Conservation (phyloP, 1,140 invertebrate genomes). For the Drosophila parvula region DNA sequence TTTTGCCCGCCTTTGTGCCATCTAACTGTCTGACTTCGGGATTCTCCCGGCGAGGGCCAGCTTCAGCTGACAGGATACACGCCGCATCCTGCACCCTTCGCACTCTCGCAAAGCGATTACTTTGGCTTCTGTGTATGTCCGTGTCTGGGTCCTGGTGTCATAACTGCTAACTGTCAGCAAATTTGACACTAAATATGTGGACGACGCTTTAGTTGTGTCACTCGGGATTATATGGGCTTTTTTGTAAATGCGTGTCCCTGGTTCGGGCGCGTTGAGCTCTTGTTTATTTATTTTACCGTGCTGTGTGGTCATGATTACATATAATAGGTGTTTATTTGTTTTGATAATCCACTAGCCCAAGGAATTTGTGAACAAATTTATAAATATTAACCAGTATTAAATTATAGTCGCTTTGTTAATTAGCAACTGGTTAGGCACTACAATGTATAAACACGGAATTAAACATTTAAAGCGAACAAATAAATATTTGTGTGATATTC, state of each 20-base stretch:
- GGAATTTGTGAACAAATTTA: not conserved
- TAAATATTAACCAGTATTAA: not conserved
- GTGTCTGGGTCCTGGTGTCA: slow-evolving; percentile 52
- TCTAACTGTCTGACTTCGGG: slow-evolving; percentile 53
- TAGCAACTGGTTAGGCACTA: not conserved
- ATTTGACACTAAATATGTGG: slow-evolving; percentile 74
- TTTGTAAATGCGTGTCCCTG: slow-evolving; percentile 24
- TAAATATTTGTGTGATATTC: not conserved
- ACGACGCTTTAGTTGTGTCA: slow-evolving; percentile 63
- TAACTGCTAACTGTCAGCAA: slow-evolving; percentile 72
- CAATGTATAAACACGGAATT: not conserved
- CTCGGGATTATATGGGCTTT: slow-evolving; percentile 52
- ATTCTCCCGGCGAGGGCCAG: slow-evolving; percentile 13
- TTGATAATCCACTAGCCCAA: slow-evolving; percentile 49
- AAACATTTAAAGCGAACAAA: not conserved
- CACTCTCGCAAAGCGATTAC: slow-evolving; percentile 53
- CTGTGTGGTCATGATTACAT: slow-evolving; percentile 39
- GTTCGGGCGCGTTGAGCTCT: slow-evolving; percentile 31
- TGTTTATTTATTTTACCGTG: slow-evolving; percentile 45
- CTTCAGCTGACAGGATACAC: slow-evolving; percentile 45
- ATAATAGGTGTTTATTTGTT: slow-evolving; percentile 56
- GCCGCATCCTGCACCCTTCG: slow-evolving; percentile 41
- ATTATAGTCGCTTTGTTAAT: not conserved
- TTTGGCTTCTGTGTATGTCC: slow-evolving; percentile 50
- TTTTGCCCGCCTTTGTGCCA: slow-evolving; percentile 69